Conservation (phyloP, 2,888 invertebrate species). For the Volucella zonaria region DNA sequence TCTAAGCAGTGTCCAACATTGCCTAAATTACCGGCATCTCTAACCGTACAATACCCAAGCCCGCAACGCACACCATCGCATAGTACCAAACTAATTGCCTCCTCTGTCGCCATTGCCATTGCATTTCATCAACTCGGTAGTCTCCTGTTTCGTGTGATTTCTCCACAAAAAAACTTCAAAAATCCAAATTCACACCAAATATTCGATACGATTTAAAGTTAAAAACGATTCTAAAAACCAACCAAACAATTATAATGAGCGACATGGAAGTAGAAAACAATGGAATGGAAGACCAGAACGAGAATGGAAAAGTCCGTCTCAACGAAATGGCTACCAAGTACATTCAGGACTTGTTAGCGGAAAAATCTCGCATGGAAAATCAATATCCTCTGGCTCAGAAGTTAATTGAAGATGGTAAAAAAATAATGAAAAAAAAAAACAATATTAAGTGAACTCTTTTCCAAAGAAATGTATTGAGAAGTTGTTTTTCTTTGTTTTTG, state of each 20-base stretch:
- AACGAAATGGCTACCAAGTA: constrained; percentile 81
- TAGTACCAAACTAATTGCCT: constrained; percentile 21
- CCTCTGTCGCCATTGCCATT: constrained; percentile 31
- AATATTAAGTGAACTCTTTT: background rate
- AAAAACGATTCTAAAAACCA: background rate
- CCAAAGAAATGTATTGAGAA: background rate
- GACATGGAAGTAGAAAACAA: constrained; percentile 76
- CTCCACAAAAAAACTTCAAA: background rate
- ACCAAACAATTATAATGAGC: constrained; percentile 42
- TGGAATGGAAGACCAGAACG: constrained; percentile 79
- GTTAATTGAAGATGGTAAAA: constrained; percentile 80
- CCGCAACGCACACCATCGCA: constrained; percentile 45
- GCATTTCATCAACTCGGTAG: constrained; percentile 23
- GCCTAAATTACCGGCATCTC: constrained; percentile 39
- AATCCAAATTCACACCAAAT: background rate
- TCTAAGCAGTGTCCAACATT: background rate
- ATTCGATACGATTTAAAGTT: background rate
- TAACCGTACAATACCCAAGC: constrained; percentile 29
- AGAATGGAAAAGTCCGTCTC: constrained; percentile 78
- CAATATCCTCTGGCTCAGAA: constrained; percentile 81
- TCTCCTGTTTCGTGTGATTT: constrained; percentile 12
- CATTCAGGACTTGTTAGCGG: constrained; percentile 80
- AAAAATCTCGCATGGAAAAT: constrained; percentile 80
- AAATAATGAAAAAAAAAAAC: background rate
- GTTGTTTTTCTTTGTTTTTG: background rate